Base-by-base conservation (phyloP, 37 sponge, comb jelly and placozoan species). In the Hexactinellida sp. region DNA sequence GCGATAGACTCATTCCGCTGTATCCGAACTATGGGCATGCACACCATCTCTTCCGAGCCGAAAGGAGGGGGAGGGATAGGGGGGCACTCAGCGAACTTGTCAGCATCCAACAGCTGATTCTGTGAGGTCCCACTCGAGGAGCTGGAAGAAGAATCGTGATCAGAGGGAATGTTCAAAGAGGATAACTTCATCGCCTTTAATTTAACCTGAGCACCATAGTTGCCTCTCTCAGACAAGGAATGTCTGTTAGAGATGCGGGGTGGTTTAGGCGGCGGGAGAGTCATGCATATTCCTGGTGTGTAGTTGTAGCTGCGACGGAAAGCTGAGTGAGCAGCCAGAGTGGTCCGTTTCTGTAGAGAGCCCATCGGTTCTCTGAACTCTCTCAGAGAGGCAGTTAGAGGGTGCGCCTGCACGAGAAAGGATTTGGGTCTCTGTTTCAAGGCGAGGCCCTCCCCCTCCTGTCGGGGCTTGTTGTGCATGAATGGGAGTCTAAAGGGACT, bases 361-460 rank as follows among this genome's bases (percentile, higher is more conserved):
- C 76, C 76, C 76, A 63, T 63, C 13, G 76, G 76, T n/a, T 63
- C 76, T n/a, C 76, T 10, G 76, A 63, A 63, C 76, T 63, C 28
- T n/a, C 34, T 63, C 25, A 63, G 76, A 21, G 76, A 32, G 13
- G 76, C 30, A 23, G 30, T n/a, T 63, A n/a, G 13, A 28, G 25
- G 21, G 32, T 25, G 28, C 5, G 76, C 1, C 76, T 63, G 76
- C 3, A 23, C 32, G 3, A 63, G 76, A 28, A 25, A 63, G 34
- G 76, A 63, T 63, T 63, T 63, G 25, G 76, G 76, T 63, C 76
- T 63, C 34, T 63, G 76, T n/a, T 63, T 63, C 25, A 63, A 23
- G 3, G 30, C 76, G 76, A 63, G 76, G 30, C 76, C 76, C 34
- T 63, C 76, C 13, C 76, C 76, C 34, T 25, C 76, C 32, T 63